Conservation (phyloP, 2,797 vertebrate genomes). For the Myripristis jacobus region DNA sequence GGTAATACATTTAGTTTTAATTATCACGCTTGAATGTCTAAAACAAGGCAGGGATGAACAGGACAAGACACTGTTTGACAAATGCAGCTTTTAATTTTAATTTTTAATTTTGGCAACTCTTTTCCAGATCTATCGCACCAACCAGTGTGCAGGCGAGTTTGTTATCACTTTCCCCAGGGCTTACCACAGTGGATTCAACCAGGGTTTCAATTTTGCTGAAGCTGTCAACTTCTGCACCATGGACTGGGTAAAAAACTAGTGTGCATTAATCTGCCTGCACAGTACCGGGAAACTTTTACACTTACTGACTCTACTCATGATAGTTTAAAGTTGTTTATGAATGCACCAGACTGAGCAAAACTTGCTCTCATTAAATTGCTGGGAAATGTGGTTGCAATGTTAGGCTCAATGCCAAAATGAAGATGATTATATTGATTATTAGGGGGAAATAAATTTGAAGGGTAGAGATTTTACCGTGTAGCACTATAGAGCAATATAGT, state of each 20-base stretch:
- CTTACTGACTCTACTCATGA: background rate
- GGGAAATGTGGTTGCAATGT: too few species aligned
- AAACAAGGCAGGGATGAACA: background rate
- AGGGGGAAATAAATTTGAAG: too few species aligned
- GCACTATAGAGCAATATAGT: too few species aligned
- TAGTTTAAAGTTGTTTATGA: background rate
- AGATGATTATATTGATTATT: too few species aligned
- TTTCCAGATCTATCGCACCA: constrained; percentile 94
- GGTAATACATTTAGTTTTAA: constrained; percentile 78
- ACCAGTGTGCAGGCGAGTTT: constrained; percentile 98
- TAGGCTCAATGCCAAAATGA: too few species aligned
- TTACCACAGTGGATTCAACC: constrained; percentile 99
- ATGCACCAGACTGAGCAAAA: too few species aligned
- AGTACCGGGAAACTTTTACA: background rate
- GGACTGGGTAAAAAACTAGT: constrained; percentile 89
- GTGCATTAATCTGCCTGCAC: background rate
- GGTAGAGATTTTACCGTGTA: too few species aligned
- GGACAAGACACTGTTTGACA: background rate
- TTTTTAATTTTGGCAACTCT: background rate
- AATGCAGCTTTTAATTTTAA: background rate
- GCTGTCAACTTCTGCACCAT: constrained; percentile 99
- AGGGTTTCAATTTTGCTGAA: constrained; percentile 99
- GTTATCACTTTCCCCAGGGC: constrained; percentile 98
- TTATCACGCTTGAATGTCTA: constrained; percentile 6
- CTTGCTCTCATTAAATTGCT: too few species aligned